Evolutionary conservation across 2,888 invertebrate genomes (phyloP).

Genomic region (Mesoligia furuncula): DNA sequence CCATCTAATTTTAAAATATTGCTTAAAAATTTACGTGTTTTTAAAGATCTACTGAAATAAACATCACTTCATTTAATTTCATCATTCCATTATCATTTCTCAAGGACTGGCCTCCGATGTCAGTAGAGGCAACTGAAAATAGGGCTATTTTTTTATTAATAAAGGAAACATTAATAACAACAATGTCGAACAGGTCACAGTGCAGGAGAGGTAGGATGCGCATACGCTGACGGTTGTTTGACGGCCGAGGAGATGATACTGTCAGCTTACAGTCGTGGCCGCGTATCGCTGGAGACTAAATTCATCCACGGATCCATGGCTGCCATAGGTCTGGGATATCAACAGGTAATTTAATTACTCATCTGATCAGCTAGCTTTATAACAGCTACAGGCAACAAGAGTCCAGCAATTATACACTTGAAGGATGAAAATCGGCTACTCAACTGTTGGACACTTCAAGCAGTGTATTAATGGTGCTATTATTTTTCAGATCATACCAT

Average conservation of each 20-base stretch:
- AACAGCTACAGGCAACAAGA: neutral
- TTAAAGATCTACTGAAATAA: neutral
- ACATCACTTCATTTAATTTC: neutral
- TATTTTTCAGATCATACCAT: constrained; percentile 68
- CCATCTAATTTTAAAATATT: too few species aligned
- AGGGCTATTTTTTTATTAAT: neutral
- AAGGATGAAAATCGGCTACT: neutral
- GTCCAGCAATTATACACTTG: too few species aligned
- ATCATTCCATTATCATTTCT: neutral
- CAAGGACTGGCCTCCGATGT: neutral
- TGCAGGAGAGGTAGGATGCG: constrained; percentile 97
- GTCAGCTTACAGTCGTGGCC: constrained; percentile 94
- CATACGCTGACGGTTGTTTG: constrained; percentile 97
- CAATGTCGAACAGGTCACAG: constrained; percentile 93
- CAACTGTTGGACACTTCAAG: neutral
- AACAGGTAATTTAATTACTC: constrained; percentile 39
- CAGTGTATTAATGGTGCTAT: too few species aligned
- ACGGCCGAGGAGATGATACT: constrained; percentile 96
- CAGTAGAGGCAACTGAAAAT: neutral
- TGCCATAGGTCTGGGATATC: constrained; percentile 91
- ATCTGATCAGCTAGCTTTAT: neutral
- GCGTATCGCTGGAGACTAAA: constrained; percentile 92
- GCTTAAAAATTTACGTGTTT: too few species aligned
- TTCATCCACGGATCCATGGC: constrained; percentile 95
- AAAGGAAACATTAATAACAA: neutral